phyloP scores from a whole-genome alignment of 2,113 vertebrate species.

The Xenotilapia flavipinnis region DNA sequence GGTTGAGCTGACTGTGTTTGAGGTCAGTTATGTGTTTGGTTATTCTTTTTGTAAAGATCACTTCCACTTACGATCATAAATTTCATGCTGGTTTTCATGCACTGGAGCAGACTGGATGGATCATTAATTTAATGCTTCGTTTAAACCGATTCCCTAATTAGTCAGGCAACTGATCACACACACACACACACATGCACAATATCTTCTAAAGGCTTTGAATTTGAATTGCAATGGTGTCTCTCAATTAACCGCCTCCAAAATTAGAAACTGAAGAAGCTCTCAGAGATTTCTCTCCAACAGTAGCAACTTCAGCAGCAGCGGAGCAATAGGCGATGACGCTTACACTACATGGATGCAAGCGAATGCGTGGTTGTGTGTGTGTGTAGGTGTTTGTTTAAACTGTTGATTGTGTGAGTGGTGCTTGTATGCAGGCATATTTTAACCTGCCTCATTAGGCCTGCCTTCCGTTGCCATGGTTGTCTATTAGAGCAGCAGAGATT shows the following conservation, averaged over 20 bases:
- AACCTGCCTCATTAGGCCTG: conserved; percentile 70
- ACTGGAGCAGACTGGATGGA: not conserved
- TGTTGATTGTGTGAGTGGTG: conserved; percentile 45
- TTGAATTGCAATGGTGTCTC: not conserved
- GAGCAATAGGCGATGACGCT: not conserved
- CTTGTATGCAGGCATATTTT: conserved; percentile 48
- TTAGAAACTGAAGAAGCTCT: not conserved
- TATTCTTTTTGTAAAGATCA: not conserved
- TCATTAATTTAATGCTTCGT: conserved; percentile 11
- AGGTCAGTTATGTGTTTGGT: not conserved
- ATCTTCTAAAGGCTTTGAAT: not conserved
- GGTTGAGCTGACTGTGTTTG: not conserved
- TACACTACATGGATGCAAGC: not conserved
- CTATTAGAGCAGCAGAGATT: conserved; percentile 68
- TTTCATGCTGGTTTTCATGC: not conserved
- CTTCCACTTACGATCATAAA: not conserved
- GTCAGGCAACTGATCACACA: not conserved
- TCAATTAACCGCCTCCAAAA: not conserved
- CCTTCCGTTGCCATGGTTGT: conserved; percentile 70
- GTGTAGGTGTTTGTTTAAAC: conserved; percentile 34
- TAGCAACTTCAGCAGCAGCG: not conserved
- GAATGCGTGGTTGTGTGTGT: not conserved
- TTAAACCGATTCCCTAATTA: conserved; percentile 14
- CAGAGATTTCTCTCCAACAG: not conserved
- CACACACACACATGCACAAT: not conserved